These are phyloP conservation scores for Mormyrops boulengeri DNA, from an alignment of 2,797 vertebrate genomes.

Conservation along the genomic window DNA sequence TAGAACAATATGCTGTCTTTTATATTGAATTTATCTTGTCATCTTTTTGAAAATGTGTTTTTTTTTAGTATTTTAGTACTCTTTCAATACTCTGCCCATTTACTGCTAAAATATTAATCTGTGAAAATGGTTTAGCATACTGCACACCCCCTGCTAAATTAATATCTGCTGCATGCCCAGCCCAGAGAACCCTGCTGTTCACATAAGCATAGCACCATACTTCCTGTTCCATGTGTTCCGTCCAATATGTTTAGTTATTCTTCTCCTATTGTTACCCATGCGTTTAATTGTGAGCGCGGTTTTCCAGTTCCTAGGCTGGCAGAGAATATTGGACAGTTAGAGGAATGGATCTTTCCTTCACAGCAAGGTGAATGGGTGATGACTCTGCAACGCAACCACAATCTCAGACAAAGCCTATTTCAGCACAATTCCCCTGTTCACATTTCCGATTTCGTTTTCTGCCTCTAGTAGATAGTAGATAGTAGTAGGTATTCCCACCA, in stretches of 20 bases:
- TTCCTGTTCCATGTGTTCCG: background rate
- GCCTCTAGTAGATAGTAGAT: background rate
- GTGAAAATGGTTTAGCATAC: background rate
- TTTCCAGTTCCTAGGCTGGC: background rate
- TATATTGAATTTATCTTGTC: background rate
- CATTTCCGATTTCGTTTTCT: background rate
- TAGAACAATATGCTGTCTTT: background rate
- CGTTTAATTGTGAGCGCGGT: background rate
- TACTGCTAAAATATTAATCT: background rate
- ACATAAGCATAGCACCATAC: background rate
- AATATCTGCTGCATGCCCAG: background rate
- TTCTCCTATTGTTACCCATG: background rate
- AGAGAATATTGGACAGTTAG: background rate
- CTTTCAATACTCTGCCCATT: background rate
- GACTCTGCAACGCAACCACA: background rate
- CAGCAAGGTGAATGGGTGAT: background rate
- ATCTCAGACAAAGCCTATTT: background rate
- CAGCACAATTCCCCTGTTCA: background rate
- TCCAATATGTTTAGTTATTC: background rate
- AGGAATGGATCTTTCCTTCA: background rate
- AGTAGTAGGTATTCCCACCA: no score
- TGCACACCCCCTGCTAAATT: background rate
- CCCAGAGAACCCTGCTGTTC: background rate
- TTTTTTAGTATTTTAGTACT: background rate
- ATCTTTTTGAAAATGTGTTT: background rate